Conservation (phyloP, 2,113 vertebrate genomes). For the Puffinus mauretanicus region DNA sequence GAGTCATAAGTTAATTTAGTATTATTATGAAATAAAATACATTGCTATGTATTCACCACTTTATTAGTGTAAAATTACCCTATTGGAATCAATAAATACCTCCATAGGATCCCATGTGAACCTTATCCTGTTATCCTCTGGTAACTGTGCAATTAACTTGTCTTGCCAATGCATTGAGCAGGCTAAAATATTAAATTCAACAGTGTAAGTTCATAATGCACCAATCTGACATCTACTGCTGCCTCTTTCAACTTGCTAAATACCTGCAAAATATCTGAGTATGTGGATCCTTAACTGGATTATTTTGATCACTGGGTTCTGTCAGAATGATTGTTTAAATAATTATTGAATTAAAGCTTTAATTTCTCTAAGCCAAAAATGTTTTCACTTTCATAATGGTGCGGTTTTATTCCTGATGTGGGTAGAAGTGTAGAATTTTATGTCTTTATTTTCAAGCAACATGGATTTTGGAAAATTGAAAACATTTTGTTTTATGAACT, state of each 20-base stretch:
- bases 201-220: background rate
- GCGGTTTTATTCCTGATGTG: background rate
- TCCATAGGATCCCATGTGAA: background rate
- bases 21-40: background rate
- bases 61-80: background rate
- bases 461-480: background rate
- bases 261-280: background rate
- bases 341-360: background rate
- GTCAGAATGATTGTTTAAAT: background rate
- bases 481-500: background rate
- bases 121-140: background rate
- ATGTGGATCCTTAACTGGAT: background rate
- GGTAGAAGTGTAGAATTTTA: background rate
- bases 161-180: background rate
- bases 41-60: background rate
- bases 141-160: background rate
- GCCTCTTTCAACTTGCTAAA: background rate
- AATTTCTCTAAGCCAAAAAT: background rate
- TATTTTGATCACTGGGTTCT: background rate
- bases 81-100: background rate
- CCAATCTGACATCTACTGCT: background rate
- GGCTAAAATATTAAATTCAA: background rate
- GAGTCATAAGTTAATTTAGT: background rate
- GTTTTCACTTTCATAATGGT: background rate
- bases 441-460: background rate